Conservation (phyloP, 1,140 invertebrate genomes). For the Diabrotica undecimpunctata region DNA sequence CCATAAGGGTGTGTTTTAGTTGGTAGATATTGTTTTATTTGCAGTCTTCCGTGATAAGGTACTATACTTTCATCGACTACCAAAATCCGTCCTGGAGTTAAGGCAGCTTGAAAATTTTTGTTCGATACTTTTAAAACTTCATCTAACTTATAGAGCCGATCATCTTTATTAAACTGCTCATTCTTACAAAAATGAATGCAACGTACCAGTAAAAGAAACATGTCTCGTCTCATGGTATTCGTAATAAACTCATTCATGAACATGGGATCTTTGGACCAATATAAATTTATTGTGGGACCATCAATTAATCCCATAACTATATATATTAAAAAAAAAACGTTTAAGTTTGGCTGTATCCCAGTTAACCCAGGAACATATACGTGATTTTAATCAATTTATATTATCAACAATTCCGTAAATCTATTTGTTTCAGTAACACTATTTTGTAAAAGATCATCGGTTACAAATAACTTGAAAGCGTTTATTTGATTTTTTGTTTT, state of each 20-base stretch:
- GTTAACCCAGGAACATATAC: not conserved
- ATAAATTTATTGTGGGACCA: not conserved
- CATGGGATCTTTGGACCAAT: not conserved
- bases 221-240: not conserved
- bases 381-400: not conserved
- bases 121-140: too few relatives aligned
- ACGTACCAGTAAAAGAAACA: too few relatives aligned
- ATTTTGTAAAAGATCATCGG: not conserved
- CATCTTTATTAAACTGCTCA: not conserved
- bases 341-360: not conserved
- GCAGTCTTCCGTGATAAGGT: not conserved
- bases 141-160: too few relatives aligned
- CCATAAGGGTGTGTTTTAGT: too few relatives aligned
- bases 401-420: not conserved
- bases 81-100: too few relatives aligned
- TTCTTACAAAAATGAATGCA: not conserved
- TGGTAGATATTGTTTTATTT: not conserved
- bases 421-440: not conserved
- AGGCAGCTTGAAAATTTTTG: too few relatives aligned
- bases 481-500: not conserved
- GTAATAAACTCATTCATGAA: not conserved
- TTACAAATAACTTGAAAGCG: not conserved
- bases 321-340: too few relatives aligned
- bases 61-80: slow-evolving; percentile 1
- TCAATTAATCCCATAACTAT: not conserved